Percentiles rank a stretch among this genome's conserved stretches.
phyloP scores from a whole-genome alignment of 2,888 invertebrate genomes.

The Euclidia mi region DNA sequence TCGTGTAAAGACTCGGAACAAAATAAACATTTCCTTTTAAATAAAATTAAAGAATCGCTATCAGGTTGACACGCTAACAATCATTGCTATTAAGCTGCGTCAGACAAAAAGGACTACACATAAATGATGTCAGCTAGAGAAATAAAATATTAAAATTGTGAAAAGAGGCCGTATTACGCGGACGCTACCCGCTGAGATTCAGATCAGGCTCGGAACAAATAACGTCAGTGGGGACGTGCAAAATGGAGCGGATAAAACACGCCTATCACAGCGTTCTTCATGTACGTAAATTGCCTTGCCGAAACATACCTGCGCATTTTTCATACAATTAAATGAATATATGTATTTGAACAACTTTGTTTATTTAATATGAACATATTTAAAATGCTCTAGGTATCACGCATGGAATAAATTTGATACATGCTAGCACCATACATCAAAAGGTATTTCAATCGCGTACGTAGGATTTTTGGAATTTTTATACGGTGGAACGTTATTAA shows the following conservation, averaged over 20 bases:
- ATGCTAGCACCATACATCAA: background rate
- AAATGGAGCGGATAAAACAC: slow-evolving; percentile 55
- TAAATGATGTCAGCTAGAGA: slow-evolving; percentile 43
- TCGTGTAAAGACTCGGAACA: background rate
- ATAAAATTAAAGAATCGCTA: slow-evolving; percentile 10
- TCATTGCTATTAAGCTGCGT: slow-evolving; percentile 19
- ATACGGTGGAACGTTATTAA: background rate
- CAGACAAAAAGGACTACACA: slow-evolving; percentile 28
- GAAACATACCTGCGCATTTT: slow-evolving; percentile 39
- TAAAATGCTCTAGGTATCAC: background rate
- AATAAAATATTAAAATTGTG: slow-evolving; percentile 54
- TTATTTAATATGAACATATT: background rate
- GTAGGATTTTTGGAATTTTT: background rate
- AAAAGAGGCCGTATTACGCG: slow-evolving; percentile 48
- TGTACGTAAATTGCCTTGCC: slow-evolving; percentile 48
- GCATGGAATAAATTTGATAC: slow-evolving; percentile 7
- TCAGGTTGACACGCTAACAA: slow-evolving; percentile 18
- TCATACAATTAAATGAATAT: slow-evolving; percentile 28
- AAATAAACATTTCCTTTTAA: slow-evolving; percentile 7
- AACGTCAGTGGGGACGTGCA: slow-evolving; percentile 48
- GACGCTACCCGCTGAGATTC: slow-evolving; percentile 53
- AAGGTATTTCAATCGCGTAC: slow-evolving; percentile 1
- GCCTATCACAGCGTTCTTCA: slow-evolving; percentile 51
- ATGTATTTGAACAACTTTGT: background rate
- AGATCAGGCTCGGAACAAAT: slow-evolving; percentile 51